Evolutionary conservation across 2,113 vertebrate genomes (phyloP), one percentile per base, ranked within the genome.

Genomic region (Cervus canadensis): DNA sequence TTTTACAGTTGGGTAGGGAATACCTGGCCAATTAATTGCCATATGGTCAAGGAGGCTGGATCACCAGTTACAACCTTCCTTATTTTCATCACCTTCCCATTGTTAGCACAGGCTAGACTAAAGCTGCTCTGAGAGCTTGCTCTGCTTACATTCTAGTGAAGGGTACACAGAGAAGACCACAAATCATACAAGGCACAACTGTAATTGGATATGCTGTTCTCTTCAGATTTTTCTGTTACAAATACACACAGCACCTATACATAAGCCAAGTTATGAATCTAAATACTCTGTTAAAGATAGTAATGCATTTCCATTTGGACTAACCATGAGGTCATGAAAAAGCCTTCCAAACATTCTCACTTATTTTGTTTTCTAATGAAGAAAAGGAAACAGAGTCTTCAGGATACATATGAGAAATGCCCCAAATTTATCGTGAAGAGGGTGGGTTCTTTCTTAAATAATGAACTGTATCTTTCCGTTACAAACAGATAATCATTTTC

Each of bases 1-100:
- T 93, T 74, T 97, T 95, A 96, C 54, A 60, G 92, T 64, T 90
- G 71, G 64, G 62, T 86, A 88, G 92, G 71, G 85, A 98, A 98
- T 98, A 98, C 96, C 98, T 98, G 97, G 97, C 95, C 95, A 97
- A 97, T 97, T 97, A 97, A 96, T 97, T 98, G 98, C 92, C 89
- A 97, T 56, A 94, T 92, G 91, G 88, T 94, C 78, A 85, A 81
- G 97, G 91, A 97, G 92, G 74, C 16, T 96, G 91, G 89, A 81
- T 96, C 92, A 96, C 96, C 97, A 97, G 89, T 97, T 98, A 98
- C 16, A 78, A 82, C 28, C 86, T 96, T 95, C 59, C 93, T 94
- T 84, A 91, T 92, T 97, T 97, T 96, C 91, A 97, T 98, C 91
- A 93, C 74, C 60, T 88, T 76, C 89, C 59, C 54, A 54, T 89